Conservation (phyloP, 1,140 invertebrate species). For the Microvelia longipes region DNA sequence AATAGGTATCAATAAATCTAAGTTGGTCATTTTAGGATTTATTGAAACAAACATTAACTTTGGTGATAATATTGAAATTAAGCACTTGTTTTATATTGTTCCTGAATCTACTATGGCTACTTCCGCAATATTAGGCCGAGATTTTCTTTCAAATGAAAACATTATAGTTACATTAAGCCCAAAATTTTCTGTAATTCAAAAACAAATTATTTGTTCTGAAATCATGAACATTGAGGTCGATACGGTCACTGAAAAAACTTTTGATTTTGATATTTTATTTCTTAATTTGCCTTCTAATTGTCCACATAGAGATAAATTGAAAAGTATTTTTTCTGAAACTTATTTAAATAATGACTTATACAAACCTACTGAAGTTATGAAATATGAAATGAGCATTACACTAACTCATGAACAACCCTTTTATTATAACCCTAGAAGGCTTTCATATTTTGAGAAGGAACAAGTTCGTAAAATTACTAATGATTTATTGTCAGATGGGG, state of each 20-base stretch:
- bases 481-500: background rate
- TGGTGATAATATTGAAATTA: background rate
- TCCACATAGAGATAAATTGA: background rate
- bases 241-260: background rate
- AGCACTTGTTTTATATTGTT: background rate
- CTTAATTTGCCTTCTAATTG: background rate
- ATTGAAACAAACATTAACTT: background rate
- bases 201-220: background rate
- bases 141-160: background rate
- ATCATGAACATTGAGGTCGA: background rate
- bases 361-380: background rate
- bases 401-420: background rate
- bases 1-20: background rate
- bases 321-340: background rate
- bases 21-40: background rate
- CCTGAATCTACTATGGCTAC: background rate
- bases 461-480: background rate
- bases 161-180: background rate
- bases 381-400: constrained; percentile 2
- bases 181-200: background rate
- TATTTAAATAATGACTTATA: background rate
- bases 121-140: background rate
- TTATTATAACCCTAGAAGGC: constrained; percentile 1
- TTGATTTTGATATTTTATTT: background rate
- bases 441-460: background rate